A percentile compares a stretch with the other conserved stretches of the same genome.
Conservation (phyloP, 1,140 invertebrate genomes). For the Xylocopa sonorina region DNA sequence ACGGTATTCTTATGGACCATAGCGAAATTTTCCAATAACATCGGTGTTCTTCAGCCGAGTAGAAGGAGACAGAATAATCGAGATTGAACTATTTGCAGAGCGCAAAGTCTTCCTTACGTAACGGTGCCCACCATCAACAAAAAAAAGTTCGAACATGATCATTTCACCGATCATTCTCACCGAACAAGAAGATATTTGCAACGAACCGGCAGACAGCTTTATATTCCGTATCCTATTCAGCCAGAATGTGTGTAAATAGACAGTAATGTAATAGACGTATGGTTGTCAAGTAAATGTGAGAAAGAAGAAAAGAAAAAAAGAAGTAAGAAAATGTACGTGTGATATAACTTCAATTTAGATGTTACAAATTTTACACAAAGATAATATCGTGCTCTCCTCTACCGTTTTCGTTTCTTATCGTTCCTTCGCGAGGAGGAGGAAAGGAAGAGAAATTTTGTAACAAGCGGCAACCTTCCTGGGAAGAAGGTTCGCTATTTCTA, state of each 20-base stretch:
- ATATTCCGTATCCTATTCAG: slow-evolving; percentile 73
- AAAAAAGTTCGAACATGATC: slow-evolving; percentile 27
- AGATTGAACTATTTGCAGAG: slow-evolving; percentile 68
- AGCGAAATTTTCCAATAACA: not conserved
- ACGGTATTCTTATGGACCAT: slow-evolving; percentile 9
- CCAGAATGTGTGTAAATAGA: slow-evolving; percentile 75
- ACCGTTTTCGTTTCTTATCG: slow-evolving; percentile 59
- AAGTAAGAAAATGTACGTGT: slow-evolving; percentile 36
- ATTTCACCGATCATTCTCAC: slow-evolving; percentile 35
- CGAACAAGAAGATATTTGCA: slow-evolving; percentile 71
- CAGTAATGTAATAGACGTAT: slow-evolving; percentile 65
- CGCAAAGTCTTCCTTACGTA: slow-evolving; percentile 63
- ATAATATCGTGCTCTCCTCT: slow-evolving; percentile 60
- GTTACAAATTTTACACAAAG: slow-evolving; percentile 53
- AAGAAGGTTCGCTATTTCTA: not conserved
- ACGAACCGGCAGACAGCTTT: slow-evolving; percentile 71
- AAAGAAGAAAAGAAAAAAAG: slow-evolving; percentile 38
- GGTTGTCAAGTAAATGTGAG: slow-evolving; percentile 74
- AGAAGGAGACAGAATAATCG: not conserved
- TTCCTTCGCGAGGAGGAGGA: slow-evolving; percentile 23
- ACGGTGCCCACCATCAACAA: not conserved
- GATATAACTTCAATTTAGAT: slow-evolving; percentile 74
- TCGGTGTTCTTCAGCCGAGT: not conserved
- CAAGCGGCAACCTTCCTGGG: not conserved
- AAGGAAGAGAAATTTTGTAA: not conserved